Percentiles rank a stretch among this genome's conserved stretches.
Conservation (phyloP, 1,140 invertebrate genomes). For the Solenopsis fugax region DNA sequence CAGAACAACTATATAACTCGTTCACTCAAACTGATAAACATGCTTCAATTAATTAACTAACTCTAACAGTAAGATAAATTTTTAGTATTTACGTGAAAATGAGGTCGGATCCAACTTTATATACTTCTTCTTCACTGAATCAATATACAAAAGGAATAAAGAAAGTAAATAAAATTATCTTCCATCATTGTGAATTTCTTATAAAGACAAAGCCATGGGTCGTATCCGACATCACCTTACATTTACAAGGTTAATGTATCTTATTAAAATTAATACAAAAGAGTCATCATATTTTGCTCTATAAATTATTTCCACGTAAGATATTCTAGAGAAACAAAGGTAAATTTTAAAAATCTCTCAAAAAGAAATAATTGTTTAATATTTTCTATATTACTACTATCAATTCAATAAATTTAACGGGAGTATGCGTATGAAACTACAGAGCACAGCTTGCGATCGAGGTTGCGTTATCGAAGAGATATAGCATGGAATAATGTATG, state of each 20-base stretch:
- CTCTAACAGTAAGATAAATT: no score
- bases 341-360: neutral
- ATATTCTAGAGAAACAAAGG: neutral
- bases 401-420: neutral
- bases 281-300: neutral
- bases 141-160: no score
- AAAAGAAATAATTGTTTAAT: neutral
- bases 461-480: neutral
- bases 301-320: neutral
- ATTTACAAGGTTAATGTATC: no score
- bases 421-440: neutral
- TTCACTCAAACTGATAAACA: neutral
- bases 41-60: neutral
- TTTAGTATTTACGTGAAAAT: no score
- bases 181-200: no score
- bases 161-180: no score
- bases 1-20: neutral
- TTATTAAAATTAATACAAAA: slow-evolving; percentile 13
- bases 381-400: neutral
- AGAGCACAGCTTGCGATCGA: slow-evolving; percentile 13
- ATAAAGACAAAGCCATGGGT: no score
- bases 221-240: no score
- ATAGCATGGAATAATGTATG: slow-evolving; percentile 10
- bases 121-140: no score
- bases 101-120: no score